Evolutionary conservation across 2,113 vertebrate species (phyloP).

Genomic region (Corydoras maculifer): DNA sequence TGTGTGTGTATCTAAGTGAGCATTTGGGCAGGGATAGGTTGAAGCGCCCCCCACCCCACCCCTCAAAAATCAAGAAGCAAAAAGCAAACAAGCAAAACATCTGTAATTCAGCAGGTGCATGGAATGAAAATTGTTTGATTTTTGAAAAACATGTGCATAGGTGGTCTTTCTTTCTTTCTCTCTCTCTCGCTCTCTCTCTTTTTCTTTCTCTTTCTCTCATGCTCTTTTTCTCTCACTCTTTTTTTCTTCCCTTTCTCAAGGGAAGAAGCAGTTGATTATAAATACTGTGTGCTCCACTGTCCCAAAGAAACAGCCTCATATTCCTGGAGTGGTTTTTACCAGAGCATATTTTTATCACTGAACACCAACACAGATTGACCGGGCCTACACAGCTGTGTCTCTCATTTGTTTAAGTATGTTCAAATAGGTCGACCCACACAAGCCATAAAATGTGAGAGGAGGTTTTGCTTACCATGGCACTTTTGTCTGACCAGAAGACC

Average conservation of each 20-base stretch:
- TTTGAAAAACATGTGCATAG: conserved; percentile 64
- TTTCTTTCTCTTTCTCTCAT: not conserved
- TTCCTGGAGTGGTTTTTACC: conserved; percentile 64
- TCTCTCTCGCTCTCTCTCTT: conserved; percentile 29
- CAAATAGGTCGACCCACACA: conserved; percentile 68
- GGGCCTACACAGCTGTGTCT: conserved; percentile 62
- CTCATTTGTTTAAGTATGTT: conserved; percentile 71
- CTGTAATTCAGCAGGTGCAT: conserved; percentile 44
- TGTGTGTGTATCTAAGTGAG: too few species aligned
- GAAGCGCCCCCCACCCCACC: too few species aligned
- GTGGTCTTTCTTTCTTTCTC: conserved; percentile 48
- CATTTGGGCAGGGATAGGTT: too few species aligned
- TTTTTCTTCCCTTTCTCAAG: conserved; percentile 24
- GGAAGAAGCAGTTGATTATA: conserved; percentile 54
- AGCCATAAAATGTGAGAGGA: conserved; percentile 67
- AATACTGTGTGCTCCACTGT: conserved; percentile 55
- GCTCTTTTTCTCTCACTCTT: conserved; percentile 18
- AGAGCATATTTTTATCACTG: conserved; percentile 64
- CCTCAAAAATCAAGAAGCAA: too few species aligned
- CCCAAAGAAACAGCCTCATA: conserved; percentile 50
- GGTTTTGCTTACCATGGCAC: conserved; percentile 68
- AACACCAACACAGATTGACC: conserved; percentile 63
- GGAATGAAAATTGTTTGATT: conserved; percentile 53
- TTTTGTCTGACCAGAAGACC: conserved; percentile 63
- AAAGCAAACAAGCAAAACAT: conserved; percentile 27